Base-by-base conservation (phyloP, 2,888 invertebrate species). In the Oligia fasciuncula region DNA sequence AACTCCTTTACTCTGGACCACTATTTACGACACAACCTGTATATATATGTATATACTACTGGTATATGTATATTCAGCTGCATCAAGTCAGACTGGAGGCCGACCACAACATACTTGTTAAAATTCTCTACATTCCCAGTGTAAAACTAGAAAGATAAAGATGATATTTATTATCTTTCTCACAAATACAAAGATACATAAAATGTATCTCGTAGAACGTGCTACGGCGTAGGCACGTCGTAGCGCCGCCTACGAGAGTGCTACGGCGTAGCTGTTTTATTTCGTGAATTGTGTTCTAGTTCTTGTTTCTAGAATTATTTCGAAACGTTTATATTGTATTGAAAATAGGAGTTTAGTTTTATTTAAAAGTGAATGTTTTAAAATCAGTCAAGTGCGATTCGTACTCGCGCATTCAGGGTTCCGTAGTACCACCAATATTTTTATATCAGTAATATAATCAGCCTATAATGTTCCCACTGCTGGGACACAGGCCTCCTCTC, bases 171-270 rank as follows among this genome's bases (percentile, higher is more conserved):
- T 60, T 71, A 49, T 79, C 29, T 17, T 40, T 23, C 79, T 79
- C 79, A 72, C 72, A 72, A 79, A 79, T 79, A 63, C 46, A 78
- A 51, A 11, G 43, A 54, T n/a, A 77, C n/a, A 49, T 35, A 60
- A 19, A 79, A 66, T 19, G 49, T 43, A 13, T n/a, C 80, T 79
- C 71, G 54, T 79, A 72, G 79, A 65, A 78, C 83, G 83, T 83
- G 83, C 83, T 83, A 82, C 82, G 73, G 17, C 81, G 73, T 63
- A 79, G 66, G 71, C 65, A 79, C 66, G 77, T 62, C 83, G 83
- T 83, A 83, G 83, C 57, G 14, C 23, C 23, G 63, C 60, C 79
- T 83, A 83, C 83, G 73, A 71, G 54, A 69, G 49, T 49, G 75
- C 75, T 83, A 83, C 83, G 46, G 17, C 62, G 57, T 77, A 75